These are phyloP conservation scores for Mallateleia sp. DNA, from an alignment of 2,888 invertebrate genomes.

Conservation along the genomic window DNA sequence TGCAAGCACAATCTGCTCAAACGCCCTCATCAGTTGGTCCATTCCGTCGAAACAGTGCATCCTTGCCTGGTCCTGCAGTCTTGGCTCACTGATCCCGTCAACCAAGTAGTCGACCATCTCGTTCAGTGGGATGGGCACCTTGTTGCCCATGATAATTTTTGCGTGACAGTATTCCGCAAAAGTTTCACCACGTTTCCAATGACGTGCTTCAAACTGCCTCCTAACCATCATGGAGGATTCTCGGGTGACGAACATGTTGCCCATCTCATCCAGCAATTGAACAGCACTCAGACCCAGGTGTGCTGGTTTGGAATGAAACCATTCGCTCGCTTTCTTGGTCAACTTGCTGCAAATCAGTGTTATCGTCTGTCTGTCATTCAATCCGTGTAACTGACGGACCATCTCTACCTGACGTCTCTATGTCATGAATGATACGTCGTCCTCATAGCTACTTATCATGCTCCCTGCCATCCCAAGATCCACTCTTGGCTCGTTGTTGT, in stretches of 20 bases:
- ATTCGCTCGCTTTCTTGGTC: neutral
- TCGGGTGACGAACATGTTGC: neutral
- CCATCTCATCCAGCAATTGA: neutral
- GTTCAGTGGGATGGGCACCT: too few relatives aligned
- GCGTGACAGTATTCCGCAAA: neutral
- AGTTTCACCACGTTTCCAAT: neutral
- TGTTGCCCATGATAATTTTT: neutral
- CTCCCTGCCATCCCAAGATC: too few relatives aligned
- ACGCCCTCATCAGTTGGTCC: too few relatives aligned
- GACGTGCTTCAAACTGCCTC: neutral
- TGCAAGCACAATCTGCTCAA: too few relatives aligned
- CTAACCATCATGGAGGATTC: neutral
- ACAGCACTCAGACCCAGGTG: neutral
- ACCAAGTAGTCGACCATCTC: neutral
- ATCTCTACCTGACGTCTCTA: neutral
- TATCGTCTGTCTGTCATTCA: neutral
- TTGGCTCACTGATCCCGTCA: neutral
- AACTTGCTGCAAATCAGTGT: neutral
- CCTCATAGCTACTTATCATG: too few relatives aligned
- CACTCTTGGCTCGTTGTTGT: too few relatives aligned
- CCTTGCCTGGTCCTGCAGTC: too few relatives aligned
- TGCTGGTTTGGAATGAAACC: constrained; percentile 11
- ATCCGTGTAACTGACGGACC: neutral
- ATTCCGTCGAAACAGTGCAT: too few relatives aligned
- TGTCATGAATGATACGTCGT: too few relatives aligned